A percentile compares a stretch with the other conserved stretches of the same genome.
These are phyloP conservation scores for Drosophila cognata DNA, from an alignment of 2,888 invertebrate genomes.

Conservation along the genomic window DNA sequence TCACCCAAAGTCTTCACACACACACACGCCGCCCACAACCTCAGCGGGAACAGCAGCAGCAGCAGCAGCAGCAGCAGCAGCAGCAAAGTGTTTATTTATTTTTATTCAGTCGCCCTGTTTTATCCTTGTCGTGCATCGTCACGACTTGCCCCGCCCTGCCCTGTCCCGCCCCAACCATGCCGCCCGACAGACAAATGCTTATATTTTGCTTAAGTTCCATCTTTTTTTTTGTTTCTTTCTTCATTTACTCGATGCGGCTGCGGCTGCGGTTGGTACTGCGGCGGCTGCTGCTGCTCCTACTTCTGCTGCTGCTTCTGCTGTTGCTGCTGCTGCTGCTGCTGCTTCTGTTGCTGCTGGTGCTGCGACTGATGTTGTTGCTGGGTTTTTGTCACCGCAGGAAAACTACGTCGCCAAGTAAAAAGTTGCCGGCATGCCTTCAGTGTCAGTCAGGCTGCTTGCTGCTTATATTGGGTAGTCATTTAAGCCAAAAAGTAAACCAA, in stretches of 20 bases:
- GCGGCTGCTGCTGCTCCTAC: neutral
- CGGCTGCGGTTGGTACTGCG: conserved; percentile 9
- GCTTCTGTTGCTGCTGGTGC: neutral
- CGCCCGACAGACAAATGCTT: conserved; percentile 6
- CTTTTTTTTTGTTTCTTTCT: conserved; percentile 6
- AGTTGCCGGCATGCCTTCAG: conserved; percentile 16
- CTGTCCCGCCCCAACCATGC: neutral
- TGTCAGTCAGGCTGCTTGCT: conserved; percentile 9
- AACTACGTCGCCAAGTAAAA: conserved; percentile 17
- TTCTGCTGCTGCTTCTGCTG: neutral
- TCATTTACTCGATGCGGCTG: conserved; percentile 19
- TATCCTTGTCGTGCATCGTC: conserved; percentile 50
- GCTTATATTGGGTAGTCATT: conserved; percentile 26
- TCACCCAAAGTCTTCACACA: neutral
- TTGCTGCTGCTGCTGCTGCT: neutral
- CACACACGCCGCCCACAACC: neutral
- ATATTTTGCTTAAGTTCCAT: conserved; percentile 17
- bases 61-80: neutral
- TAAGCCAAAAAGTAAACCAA: conserved; percentile 76
- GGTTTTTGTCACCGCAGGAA: conserved; percentile 16
- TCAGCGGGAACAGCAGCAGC: neutral
- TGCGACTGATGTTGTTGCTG: conserved; percentile 2
- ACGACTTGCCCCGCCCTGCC: neutral
- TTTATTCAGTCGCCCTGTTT: conserved; percentile 45
- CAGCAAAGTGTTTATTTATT: conserved; percentile 36